A percentile compares a stretch with the other conserved stretches of the same genome.
Evolutionary conservation across 1,140 invertebrate species (phyloP).

Genomic region (Mya arenaria): DNA sequence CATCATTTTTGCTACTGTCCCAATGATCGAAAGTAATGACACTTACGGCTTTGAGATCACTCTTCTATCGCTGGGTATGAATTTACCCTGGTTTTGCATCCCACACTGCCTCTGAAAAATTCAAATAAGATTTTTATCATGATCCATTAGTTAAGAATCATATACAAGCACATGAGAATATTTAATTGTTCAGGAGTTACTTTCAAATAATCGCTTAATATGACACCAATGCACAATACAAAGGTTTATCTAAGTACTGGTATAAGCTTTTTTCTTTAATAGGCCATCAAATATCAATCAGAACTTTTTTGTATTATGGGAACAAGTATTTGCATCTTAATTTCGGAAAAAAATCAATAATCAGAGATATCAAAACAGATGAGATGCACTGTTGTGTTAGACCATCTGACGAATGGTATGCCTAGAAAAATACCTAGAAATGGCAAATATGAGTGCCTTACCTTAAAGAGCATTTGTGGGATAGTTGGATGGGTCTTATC

Average conservation of each 20-base stretch:
- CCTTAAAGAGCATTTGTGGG: slow-evolving; percentile 68
- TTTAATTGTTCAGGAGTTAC: background rate
- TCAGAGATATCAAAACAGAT: background rate
- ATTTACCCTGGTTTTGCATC: background rate
- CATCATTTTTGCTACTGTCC: too few relatives aligned
- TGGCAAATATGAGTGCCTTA: slow-evolving; percentile 15
- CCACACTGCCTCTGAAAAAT: slow-evolving; percentile 42
- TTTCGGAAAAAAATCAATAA: background rate
- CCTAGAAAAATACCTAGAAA: background rate
- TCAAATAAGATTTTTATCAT: background rate
- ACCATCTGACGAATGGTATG: too few relatives aligned
- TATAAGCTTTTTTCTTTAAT: background rate
- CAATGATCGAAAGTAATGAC: too few relatives aligned
- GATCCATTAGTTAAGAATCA: background rate
- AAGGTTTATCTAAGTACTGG: background rate
- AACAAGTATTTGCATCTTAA: background rate
- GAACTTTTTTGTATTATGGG: background rate
- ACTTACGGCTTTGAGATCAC: slow-evolving; percentile 22
- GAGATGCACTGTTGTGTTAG: background rate
- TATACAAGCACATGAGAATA: background rate
- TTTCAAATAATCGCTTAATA: background rate
- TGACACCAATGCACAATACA: background rate
- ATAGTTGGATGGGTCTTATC: slow-evolving; percentile 58
- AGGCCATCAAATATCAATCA: background rate
- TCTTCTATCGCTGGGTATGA: slow-evolving; percentile 18